phyloP scores from a whole-genome alignment of 2,888 invertebrate genomes.

The Marasmarcha lunaedactyla region DNA sequence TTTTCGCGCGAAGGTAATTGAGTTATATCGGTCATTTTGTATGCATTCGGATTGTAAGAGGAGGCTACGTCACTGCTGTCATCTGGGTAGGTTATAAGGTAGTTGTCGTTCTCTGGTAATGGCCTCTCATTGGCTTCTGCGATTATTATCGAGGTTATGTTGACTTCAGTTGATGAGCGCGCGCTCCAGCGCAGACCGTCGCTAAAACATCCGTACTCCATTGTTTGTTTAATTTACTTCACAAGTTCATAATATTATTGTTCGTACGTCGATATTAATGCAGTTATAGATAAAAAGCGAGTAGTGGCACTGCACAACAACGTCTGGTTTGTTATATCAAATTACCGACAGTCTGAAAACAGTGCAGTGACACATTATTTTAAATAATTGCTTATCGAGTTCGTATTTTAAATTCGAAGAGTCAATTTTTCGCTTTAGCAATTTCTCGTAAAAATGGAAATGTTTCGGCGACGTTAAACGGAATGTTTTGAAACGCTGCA shows the following conservation, averaged over 20 bases:
- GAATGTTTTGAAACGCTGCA: not conserved
- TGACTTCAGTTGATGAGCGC: constrained; percentile 23
- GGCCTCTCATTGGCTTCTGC: constrained; percentile 30
- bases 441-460: too few relatives aligned
- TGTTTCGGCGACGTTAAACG: not conserved
- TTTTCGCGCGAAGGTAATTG: constrained; percentile 40
- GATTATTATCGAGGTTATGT: constrained; percentile 27
- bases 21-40: constrained; percentile 25
- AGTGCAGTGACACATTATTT: too few relatives aligned
- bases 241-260: not conserved
- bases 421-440: too few relatives aligned
- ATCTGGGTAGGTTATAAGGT: constrained; percentile 43
- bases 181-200: constrained; percentile 42
- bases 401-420: too few relatives aligned
- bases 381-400: too few relatives aligned
- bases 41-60: constrained; percentile 18
- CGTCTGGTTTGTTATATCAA: too few relatives aligned
- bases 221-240: constrained; percentile 22
- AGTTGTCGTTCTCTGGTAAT: constrained; percentile 32
- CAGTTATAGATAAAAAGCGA: too few relatives aligned
- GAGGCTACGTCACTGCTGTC: constrained; percentile 27
- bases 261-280: too few relatives aligned
- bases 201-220: constrained; percentile 43
- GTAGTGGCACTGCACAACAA: too few relatives aligned
- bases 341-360: too few relatives aligned